phyloP scores from a whole-genome alignment of 2,113 vertebrate genomes.

The Isurus oxyrinchus region DNA sequence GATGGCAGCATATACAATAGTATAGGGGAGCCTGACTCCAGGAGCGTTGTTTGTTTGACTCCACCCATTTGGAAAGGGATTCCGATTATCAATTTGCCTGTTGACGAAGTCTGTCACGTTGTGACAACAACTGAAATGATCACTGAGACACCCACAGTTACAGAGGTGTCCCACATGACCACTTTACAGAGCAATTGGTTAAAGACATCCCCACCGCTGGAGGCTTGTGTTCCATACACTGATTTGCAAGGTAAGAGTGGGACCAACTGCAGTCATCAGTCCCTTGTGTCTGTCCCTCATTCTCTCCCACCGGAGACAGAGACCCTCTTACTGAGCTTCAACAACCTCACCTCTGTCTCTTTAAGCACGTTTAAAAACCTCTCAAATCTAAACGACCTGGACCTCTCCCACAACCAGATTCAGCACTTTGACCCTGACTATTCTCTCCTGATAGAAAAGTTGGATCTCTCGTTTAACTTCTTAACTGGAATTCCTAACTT shows the following conservation, averaged over 20 bases:
- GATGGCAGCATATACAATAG: constrained; percentile 38
- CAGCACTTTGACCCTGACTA: background rate
- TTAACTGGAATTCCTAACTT: constrained; percentile 42
- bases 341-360: constrained; percentile 44
- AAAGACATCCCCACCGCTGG: background rate
- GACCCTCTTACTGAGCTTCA: constrained; percentile 44
- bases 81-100: background rate
- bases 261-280: constrained; percentile 43
- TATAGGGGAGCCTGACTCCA: constrained; percentile 23
- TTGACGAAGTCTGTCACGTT: background rate
- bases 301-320: constrained; percentile 29
- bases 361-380: constrained; percentile 32
- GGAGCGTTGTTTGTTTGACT: constrained; percentile 42
- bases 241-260: constrained; percentile 33
- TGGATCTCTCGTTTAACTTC: constrained; percentile 45
- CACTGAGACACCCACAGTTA: background rate
- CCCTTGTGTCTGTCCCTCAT: constrained; percentile 40
- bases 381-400: constrained; percentile 39
- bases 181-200: background rate
- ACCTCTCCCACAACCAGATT: constrained; percentile 41
- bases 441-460: constrained; percentile 38
- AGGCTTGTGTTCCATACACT: constrained; percentile 20
- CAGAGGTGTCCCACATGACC: background rate
- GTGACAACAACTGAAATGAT: background rate
- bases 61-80: background rate